Evolutionary conservation across 2,888 invertebrate species (phyloP).

Genomic region (Theretra japonica): DNA sequence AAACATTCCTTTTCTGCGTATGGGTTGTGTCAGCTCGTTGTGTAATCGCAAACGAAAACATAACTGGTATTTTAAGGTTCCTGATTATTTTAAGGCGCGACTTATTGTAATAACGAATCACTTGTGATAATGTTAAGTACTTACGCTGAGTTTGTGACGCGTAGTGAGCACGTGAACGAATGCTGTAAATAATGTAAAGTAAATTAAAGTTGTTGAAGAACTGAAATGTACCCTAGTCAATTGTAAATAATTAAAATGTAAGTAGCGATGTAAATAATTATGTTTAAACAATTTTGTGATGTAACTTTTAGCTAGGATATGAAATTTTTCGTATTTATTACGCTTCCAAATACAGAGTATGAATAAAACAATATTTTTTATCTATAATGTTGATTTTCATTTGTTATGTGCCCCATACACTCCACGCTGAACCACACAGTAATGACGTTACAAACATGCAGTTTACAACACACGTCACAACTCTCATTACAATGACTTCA

Average conservation of each 20-base stretch:
- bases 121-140: slow-evolving; percentile 82
- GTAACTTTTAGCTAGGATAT: slow-evolving; percentile 80
- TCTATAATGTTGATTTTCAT: slow-evolving; percentile 71
- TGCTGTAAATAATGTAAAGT: slow-evolving; percentile 63
- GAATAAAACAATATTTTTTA: slow-evolving; percentile 83
- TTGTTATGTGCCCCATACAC: slow-evolving; percentile 24
- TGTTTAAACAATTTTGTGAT: slow-evolving; percentile 79
- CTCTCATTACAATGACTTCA: slow-evolving; percentile 26
- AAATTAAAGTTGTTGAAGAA: slow-evolving; percentile 74
- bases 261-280: slow-evolving; percentile 43
- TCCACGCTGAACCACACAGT: neutral
- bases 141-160: slow-evolving; percentile 65
- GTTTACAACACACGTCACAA: slow-evolving; percentile 22
- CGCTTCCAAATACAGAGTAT: slow-evolving; percentile 83
- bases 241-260: slow-evolving; percentile 76
- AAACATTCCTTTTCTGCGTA: slow-evolving; percentile 66
- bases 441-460: slow-evolving; percentile 9
- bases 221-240: slow-evolving; percentile 85
- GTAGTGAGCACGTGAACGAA: slow-evolving; percentile 57
- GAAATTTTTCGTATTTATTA: slow-evolving; percentile 83
- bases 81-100: slow-evolving; percentile 59
- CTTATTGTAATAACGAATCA: slow-evolving; percentile 57
- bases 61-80: slow-evolving; percentile 70
- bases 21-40: slow-evolving; percentile 43
- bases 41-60: slow-evolving; percentile 45